These are phyloP conservation scores for Patella vulgata DNA, from an alignment of 1,140 invertebrate species.

Conservation along the genomic window DNA sequence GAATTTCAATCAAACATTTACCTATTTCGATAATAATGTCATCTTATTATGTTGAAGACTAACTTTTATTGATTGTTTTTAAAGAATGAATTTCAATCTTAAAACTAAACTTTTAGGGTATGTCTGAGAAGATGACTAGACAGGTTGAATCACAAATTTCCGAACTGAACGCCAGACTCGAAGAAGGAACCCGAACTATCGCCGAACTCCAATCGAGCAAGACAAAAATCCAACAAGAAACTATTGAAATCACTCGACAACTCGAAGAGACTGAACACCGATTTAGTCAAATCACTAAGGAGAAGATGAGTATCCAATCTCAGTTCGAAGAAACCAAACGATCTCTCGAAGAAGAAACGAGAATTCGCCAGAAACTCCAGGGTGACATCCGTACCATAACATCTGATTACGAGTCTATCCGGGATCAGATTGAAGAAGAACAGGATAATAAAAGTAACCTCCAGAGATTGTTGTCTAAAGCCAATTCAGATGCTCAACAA, in stretches of 20 bases:
- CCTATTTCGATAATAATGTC: too few species aligned
- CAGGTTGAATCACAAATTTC: slow-evolving; percentile 93
- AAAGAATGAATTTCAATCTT: too few species aligned
- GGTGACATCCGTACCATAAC: slow-evolving; percentile 81
- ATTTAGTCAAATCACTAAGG: slow-evolving; percentile 93
- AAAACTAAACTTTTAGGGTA: slow-evolving; percentile 79
- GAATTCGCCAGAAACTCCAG: slow-evolving; percentile 69
- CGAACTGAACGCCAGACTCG: slow-evolving; percentile 93
- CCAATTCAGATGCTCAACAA: slow-evolving; percentile 87
- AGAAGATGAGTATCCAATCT: slow-evolving; percentile 93
- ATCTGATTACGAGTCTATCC: slow-evolving; percentile 95
- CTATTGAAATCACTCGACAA: slow-evolving; percentile 86
- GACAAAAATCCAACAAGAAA: slow-evolving; percentile 80
- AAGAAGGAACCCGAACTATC: slow-evolving; percentile 67
- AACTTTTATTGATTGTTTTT: too few species aligned
- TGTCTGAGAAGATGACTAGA: slow-evolving; percentile 96
- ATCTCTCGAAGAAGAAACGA: slow-evolving; percentile 93
- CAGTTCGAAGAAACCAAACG: slow-evolving; percentile 96
- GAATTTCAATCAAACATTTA: too few species aligned
- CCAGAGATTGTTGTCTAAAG: slow-evolving; percentile 96
- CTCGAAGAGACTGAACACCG: slow-evolving; percentile 97
- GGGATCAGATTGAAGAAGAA: slow-evolving; percentile 95
- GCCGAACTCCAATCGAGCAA: slow-evolving; percentile 53
- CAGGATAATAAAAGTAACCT: slow-evolving; percentile 74
- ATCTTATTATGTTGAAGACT: too few species aligned